phyloP scores from a whole-genome alignment of 2,113 vertebrate species.

The Furnarius figulus region DNA sequence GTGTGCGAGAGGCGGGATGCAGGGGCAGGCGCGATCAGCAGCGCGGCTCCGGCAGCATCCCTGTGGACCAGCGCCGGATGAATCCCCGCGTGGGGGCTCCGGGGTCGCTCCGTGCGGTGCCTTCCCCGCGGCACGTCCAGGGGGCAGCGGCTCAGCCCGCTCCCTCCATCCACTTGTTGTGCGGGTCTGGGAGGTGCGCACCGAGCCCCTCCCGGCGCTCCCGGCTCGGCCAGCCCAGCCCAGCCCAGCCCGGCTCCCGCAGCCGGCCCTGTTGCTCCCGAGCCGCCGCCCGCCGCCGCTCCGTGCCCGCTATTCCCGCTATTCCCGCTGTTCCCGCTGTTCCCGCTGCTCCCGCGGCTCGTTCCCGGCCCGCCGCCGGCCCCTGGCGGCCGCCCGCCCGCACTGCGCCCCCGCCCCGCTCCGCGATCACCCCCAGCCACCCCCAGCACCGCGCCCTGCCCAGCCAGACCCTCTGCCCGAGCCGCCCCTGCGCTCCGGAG shows the following conservation, averaged over 20 bases:
- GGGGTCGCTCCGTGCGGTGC: not conserved
- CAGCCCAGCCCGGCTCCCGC: not conserved
- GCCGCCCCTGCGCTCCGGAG: no score
- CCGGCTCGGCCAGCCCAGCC: not conserved
- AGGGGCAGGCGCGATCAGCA: not conserved
- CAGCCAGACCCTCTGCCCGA: not conserved
- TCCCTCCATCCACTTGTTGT: conserved; percentile 76
- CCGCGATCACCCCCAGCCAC: no score
- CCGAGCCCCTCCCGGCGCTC: not conserved
- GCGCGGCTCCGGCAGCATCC: not conserved
- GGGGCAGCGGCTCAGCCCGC: conserved; percentile 25
- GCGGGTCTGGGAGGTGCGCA: not conserved
- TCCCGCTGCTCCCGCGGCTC: not conserved
- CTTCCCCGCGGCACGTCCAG: not conserved
- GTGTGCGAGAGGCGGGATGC: not conserved
- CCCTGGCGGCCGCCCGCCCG: not conserved
- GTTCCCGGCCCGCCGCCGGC: not conserved
- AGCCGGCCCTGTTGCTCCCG: conserved; percentile 53
- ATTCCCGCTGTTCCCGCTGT: not conserved
- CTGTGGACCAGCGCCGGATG: not conserved
- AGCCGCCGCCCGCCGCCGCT: conserved; percentile 17
- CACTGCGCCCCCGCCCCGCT: not conserved
- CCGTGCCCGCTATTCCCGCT: no score
- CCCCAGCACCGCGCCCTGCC: no score
- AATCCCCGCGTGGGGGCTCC: not conserved